Evolutionary conservation across 2,113 vertebrate species (phyloP).

Genomic region (Amblyopsis rosae): DNA sequence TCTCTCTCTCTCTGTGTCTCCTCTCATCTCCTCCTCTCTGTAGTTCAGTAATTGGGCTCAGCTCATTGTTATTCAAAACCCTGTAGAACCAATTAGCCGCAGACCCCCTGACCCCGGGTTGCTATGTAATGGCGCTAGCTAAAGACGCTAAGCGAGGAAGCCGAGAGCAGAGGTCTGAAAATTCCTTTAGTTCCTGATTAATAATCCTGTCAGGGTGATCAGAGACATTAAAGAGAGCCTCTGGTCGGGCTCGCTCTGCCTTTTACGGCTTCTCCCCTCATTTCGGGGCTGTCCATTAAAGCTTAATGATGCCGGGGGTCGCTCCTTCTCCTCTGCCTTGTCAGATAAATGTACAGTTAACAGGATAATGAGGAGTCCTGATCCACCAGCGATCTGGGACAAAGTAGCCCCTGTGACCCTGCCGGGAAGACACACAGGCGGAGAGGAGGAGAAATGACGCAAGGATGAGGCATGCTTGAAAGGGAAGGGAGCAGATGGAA

Average conservation of each 20-base stretch:
- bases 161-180: constrained; percentile 87
- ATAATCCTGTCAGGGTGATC: constrained; percentile 93
- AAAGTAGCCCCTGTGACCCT: constrained; percentile 74
- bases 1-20: neutral
- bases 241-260: constrained; percentile 83
- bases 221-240: constrained; percentile 90
- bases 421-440: constrained; percentile 53
- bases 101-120: constrained; percentile 77
- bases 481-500: constrained; percentile 38
- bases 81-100: constrained; percentile 83
- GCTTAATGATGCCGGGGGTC: constrained; percentile 92
- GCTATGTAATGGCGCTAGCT: constrained; percentile 70
- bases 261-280: constrained; percentile 76
- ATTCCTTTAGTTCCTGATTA: constrained; percentile 91
- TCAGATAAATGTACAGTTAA: constrained; percentile 98
- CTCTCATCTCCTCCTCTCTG: constrained; percentile 63
- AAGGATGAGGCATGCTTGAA: constrained; percentile 66
- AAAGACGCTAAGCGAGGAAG: constrained; percentile 75
- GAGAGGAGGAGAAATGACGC: constrained; percentile 62
- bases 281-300: constrained; percentile 94
- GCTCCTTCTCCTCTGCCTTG: constrained; percentile 90
- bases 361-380: constrained; percentile 94
- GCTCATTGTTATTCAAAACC: constrained; percentile 79
- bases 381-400: constrained; percentile 78
- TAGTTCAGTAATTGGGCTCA: constrained; percentile 80